A percentile compares a stretch with the other conserved stretches of the same genome.
Conservation (phyloP, 2,113 vertebrate genomes). For the Caracal caracal region DNA sequence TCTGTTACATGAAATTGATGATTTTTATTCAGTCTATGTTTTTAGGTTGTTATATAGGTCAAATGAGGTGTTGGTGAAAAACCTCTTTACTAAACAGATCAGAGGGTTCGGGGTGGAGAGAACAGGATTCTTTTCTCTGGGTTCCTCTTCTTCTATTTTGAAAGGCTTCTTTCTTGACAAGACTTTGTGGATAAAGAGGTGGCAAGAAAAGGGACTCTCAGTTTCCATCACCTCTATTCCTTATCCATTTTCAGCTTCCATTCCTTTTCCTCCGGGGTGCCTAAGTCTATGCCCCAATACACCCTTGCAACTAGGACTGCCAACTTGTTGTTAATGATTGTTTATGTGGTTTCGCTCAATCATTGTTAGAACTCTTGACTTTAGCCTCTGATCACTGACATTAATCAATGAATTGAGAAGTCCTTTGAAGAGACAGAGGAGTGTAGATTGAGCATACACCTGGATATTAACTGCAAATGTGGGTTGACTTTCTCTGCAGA, state of each 20-base stretch:
- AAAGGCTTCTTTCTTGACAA: neutral
- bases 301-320: neutral
- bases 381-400: neutral
- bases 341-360: neutral
- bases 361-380: conserved; percentile 31
- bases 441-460: neutral
- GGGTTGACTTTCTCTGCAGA: neutral
- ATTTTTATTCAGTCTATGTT: neutral
- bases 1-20: conserved; percentile 15
- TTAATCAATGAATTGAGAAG: neutral
- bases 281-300: neutral
- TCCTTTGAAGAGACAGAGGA: conserved; percentile 36
- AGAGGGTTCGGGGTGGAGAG: neutral
- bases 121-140: neutral
- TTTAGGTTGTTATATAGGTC: neutral
- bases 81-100: conserved; percentile 22
- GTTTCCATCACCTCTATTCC: neutral
- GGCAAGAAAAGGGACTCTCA: neutral
- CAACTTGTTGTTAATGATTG: neutral
- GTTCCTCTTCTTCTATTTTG: neutral
- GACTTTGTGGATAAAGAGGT: neutral
- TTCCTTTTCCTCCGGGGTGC: neutral
- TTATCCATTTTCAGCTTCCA: neutral
- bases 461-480: conserved; percentile 18
- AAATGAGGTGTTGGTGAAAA: neutral